Conservation (phyloP, 2,888 invertebrate genomes). For the Stratiomys singularior region DNA sequence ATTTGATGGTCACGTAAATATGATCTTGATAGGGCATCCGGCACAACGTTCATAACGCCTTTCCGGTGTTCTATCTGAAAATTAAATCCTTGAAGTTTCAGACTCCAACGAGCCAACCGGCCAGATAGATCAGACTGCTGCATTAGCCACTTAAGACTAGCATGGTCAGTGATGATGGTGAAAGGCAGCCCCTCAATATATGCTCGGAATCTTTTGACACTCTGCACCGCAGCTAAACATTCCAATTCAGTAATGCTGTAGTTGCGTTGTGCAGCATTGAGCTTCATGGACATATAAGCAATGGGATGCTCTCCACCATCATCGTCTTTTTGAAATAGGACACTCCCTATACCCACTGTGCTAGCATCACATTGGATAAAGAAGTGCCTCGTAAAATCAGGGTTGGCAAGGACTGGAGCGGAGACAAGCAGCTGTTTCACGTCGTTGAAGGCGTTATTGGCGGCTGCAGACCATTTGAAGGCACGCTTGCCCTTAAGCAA, state of each 20-base stretch:
- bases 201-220: slow-evolving; percentile 48
- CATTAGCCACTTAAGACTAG: slow-evolving; percentile 40
- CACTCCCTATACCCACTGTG: slow-evolving; percentile 42
- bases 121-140: slow-evolving; percentile 19
- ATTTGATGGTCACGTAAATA: not conserved
- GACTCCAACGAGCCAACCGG: slow-evolving; percentile 27
- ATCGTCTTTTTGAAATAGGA: slow-evolving; percentile 20
- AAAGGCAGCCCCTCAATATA: slow-evolving; percentile 49
- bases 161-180: slow-evolving; percentile 46
- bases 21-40: slow-evolving; percentile 25
- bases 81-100: slow-evolving; percentile 36
- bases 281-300: slow-evolving; percentile 18
- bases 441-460: slow-evolving; percentile 27
- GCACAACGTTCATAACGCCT: slow-evolving; percentile 29
- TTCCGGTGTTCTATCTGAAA: slow-evolving; percentile 38
- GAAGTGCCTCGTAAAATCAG: slow-evolving; percentile 32
- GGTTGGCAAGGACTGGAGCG: slow-evolving; percentile 35
- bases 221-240: slow-evolving; percentile 50
- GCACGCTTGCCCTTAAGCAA: not conserved
- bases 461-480: slow-evolving; percentile 31
- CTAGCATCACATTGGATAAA: slow-evolving; percentile 37
- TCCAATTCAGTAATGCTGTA: slow-evolving; percentile 51
- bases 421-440: slow-evolving; percentile 32
- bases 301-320: slow-evolving; percentile 21
- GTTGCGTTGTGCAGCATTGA: slow-evolving; percentile 36